A percentile compares a stretch with the other conserved stretches of the same genome.
phyloP scores from a whole-genome alignment of 2,888 invertebrate species.

The Ptilodon capucinus region DNA sequence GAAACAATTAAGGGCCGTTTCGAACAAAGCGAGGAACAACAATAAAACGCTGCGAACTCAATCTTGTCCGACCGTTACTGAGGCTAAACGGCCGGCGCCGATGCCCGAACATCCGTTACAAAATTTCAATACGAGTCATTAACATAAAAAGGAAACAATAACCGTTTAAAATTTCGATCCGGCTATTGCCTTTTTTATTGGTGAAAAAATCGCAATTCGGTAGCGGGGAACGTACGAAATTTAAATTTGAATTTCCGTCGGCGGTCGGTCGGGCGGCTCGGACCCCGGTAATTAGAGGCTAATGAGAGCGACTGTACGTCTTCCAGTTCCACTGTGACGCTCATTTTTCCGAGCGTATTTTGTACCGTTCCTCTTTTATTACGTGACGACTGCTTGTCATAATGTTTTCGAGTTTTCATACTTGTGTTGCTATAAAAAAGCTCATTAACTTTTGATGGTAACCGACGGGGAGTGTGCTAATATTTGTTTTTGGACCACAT shows the following conservation, averaged over 20 bases:
- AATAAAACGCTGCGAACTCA: conserved; percentile 65
- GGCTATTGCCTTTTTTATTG: conserved; percentile 70
- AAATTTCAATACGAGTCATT: conserved; percentile 76
- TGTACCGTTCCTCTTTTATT: conserved; percentile 58
- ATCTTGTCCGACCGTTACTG: conserved; percentile 53
- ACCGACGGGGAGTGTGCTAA: conserved; percentile 36
- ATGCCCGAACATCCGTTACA: conserved; percentile 61
- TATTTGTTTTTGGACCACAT: conserved; percentile 38
- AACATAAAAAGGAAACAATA: conserved; percentile 81
- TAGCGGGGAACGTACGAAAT: conserved; percentile 66
- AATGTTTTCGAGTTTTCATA: conserved; percentile 44
- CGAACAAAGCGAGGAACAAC: conserved; percentile 65
- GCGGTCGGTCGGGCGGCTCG: conserved; percentile 45
- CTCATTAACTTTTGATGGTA: conserved; percentile 53
- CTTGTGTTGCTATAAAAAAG: conserved; percentile 44
- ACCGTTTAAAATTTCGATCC: conserved; percentile 78
- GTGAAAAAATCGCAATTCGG: conserved; percentile 72
- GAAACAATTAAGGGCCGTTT: conserved; percentile 58
- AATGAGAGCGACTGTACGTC: conserved; percentile 65
- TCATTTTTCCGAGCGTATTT: conserved; percentile 56
- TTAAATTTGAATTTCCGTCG: conserved; percentile 71
- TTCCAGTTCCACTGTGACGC: conserved; percentile 48
- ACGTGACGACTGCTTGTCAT: conserved; percentile 56
- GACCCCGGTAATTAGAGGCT: conserved; percentile 72
- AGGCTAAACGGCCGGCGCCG: conserved; percentile 57